phyloP scores from a whole-genome alignment of 2,113 vertebrate species.

The Elaphurus davidianus region DNA sequence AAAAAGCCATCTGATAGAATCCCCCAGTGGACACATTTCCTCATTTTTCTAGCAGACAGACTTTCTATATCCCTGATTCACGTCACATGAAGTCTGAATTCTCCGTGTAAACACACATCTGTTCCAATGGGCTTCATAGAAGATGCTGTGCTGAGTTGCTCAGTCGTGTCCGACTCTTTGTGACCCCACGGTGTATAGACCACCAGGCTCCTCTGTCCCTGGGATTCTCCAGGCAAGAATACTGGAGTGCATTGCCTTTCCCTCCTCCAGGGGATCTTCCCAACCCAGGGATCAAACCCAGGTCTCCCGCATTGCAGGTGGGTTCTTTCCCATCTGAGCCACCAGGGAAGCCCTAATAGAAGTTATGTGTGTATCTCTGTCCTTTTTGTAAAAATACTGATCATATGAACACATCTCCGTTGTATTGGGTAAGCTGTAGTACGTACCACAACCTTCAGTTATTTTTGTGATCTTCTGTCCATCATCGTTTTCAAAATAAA shows the following conservation, averaged over 20 bases:
- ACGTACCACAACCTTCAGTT: accelerated
- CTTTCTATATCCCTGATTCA: background rate
- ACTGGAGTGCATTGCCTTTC: background rate
- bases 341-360: background rate
- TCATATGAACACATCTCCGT: background rate
- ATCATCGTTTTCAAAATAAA: accelerated
- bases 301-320: background rate
- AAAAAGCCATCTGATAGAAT: background rate
- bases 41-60: background rate
- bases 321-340: background rate
- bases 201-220: background rate
- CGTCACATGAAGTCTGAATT: background rate
- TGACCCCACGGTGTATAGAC: background rate
- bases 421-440: background rate
- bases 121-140: background rate
- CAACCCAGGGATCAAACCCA: background rate
- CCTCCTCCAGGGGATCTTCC: background rate
- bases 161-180: background rate
- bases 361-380: background rate
- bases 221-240: background rate
- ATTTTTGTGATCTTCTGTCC: background rate
- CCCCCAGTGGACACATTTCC: background rate
- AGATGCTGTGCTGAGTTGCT: background rate
- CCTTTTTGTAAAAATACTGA: background rate
- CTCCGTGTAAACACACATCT: background rate